phyloP scores from a whole-genome alignment of 2,888 invertebrate genomes.

The Norana najaformis region DNA sequence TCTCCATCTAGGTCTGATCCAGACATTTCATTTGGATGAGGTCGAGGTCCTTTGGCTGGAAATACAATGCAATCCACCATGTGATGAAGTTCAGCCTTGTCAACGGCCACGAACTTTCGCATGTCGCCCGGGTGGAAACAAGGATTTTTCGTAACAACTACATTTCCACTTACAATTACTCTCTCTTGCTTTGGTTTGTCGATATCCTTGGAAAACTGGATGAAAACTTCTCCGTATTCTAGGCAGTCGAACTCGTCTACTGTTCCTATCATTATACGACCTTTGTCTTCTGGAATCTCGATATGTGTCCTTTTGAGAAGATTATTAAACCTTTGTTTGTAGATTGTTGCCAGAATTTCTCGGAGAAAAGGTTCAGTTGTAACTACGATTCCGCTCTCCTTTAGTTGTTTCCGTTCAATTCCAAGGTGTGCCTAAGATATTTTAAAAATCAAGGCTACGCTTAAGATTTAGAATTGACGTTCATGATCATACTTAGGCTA shows the following conservation, averaged over 20 bases:
- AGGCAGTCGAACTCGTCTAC: conserved; percentile 56
- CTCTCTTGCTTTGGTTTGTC: conserved; percentile 25
- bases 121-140: conserved; percentile 63
- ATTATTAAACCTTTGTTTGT: not conserved
- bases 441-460: too few relatives aligned
- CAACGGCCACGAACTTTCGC: conserved; percentile 54
- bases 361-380: not conserved
- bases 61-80: conserved; percentile 62
- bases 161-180: conserved; percentile 46
- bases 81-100: conserved; percentile 49
- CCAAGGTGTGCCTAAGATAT: not conserved
- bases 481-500: too few relatives aligned
- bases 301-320: conserved; percentile 44
- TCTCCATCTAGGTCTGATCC: conserved; percentile 53
- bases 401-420: not conserved
- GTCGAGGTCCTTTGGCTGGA: conserved; percentile 58
- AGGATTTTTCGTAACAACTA: conserved; percentile 62
- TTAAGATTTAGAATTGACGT: too few relatives aligned
- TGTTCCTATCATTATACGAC: conserved; percentile 58
- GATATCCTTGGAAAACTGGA: conserved; percentile 44
- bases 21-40: conserved; percentile 63
- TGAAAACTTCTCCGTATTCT: conserved; percentile 54
- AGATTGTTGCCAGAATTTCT: not conserved
- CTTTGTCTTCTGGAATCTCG: conserved; percentile 48
- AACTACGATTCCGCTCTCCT: conserved; percentile 32